These are phyloP conservation scores for Helicoverpa zea DNA, from an alignment of 1,140 invertebrate genomes.

Conservation along the genomic window DNA sequence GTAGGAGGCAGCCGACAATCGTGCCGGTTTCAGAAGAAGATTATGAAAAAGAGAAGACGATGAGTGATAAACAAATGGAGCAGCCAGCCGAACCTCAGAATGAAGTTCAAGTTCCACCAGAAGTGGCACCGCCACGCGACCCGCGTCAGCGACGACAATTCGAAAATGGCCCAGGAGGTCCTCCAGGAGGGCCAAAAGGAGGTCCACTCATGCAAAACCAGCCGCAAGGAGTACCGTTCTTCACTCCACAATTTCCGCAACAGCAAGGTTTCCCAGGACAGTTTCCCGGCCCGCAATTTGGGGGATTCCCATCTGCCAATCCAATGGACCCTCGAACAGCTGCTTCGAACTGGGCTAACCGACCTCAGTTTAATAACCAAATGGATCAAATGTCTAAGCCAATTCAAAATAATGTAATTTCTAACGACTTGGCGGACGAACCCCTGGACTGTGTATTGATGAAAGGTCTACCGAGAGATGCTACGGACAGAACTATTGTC, in stretches of 20 bases:
- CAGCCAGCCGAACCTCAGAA: background rate
- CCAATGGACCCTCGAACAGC: conserved; percentile 69
- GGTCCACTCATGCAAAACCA: conserved; percentile 46
- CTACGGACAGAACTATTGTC: conserved; percentile 92
- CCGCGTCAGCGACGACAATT: conserved; percentile 72
- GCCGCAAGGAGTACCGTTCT: conserved; percentile 59
- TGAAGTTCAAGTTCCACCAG: conserved; percentile 36
- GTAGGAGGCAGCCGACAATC: conserved; percentile 68
- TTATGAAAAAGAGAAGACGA: conserved; percentile 71
- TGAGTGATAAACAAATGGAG: conserved; percentile 57
- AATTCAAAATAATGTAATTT: conserved; percentile 50
- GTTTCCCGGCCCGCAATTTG: conserved; percentile 65
- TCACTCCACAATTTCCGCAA: conserved; percentile 61
- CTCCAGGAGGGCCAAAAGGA: conserved; percentile 23
- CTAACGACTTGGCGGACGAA: conserved; percentile 69
- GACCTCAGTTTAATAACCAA: conserved; percentile 64
- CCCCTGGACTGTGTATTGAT: conserved; percentile 90
- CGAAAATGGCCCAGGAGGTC: conserved; percentile 56
- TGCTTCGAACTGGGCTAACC: conserved; percentile 65
- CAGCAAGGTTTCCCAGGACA: conserved; percentile 63
- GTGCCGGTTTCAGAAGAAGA: conserved; percentile 67
- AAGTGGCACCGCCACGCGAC: conserved; percentile 66
- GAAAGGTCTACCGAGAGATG: conserved; percentile 91
- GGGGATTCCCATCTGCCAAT: conserved; percentile 61
- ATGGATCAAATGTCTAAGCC: conserved; percentile 54